phyloP scores from a whole-genome alignment of 2,113 vertebrate genomes.

The Melanotaenia duboulayi region DNA sequence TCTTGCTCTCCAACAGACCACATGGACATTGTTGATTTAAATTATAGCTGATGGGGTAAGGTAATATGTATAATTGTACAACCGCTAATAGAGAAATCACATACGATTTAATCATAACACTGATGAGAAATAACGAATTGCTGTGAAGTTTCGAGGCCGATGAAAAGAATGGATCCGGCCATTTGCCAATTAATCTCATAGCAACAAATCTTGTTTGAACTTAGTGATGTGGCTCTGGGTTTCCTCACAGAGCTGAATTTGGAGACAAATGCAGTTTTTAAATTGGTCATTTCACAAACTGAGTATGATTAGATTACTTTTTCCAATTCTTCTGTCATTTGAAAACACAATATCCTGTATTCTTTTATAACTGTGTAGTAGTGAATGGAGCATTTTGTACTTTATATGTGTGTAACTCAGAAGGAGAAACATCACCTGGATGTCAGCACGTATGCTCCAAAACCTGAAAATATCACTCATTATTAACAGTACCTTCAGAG shows the following conservation, averaged over 20 bases:
- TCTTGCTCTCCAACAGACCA: constrained; percentile 58
- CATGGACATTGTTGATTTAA: constrained; percentile 57
- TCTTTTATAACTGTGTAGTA: no score
- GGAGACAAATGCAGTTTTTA: background rate
- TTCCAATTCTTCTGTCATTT: no score
- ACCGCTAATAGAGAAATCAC: constrained; percentile 59
- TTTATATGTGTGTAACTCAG: no score
- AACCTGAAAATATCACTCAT: no score
- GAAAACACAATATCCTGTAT: no score
- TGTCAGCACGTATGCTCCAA: no score
- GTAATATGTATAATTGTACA: constrained; percentile 62
- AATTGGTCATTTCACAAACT: background rate
- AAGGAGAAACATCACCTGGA: no score
- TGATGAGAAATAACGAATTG: constrained; percentile 55
- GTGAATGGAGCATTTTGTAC: no score
- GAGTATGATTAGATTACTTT: no score
- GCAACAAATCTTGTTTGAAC: constrained; percentile 5
- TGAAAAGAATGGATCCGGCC: constrained; percentile 15
- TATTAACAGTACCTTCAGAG: no score
- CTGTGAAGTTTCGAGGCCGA: constrained; percentile 44
- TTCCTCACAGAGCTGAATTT: background rate
- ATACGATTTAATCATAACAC: constrained; percentile 60
- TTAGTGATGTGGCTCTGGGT: background rate
- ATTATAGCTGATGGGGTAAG: constrained; percentile 53
- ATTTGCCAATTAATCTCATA: constrained; percentile 1